phyloP scores from a whole-genome alignment of 2,797 vertebrate genomes.

The Pristis pectinata region DNA sequence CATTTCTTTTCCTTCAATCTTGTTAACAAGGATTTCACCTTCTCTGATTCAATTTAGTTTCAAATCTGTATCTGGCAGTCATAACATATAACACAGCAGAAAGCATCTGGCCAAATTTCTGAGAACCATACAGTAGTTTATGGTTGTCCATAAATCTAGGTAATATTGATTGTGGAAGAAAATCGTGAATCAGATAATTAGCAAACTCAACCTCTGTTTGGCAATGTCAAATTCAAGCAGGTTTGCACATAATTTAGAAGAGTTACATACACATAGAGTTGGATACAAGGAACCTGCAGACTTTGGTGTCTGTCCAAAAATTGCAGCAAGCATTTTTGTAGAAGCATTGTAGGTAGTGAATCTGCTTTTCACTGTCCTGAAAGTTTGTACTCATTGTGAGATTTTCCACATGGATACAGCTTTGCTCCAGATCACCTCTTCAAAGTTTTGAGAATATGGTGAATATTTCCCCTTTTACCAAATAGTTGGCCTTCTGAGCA shows the following conservation, averaged over 20 bases:
- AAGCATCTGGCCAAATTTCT: background rate
- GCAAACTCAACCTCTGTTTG: background rate
- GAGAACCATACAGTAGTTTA: background rate
- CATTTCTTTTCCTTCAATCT: background rate
- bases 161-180: background rate
- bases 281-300: background rate
- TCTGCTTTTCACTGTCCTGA: background rate
- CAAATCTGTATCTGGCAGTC: background rate
- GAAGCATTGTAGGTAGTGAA: background rate
- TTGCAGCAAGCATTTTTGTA: background rate
- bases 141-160: background rate
- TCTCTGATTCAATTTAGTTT: background rate
- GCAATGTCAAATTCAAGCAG: background rate
- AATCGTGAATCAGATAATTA: background rate
- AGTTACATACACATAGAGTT: background rate
- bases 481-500: background rate
- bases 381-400: background rate
- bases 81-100: background rate
- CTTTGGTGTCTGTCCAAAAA: background rate
- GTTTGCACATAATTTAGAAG: background rate
- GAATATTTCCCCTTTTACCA: background rate
- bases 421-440: background rate
- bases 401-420: background rate
- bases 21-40: background rate
- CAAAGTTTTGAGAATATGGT: background rate